These are phyloP conservation scores for Pogoniulus pusillus DNA, from an alignment of 2,797 vertebrate species.

Conservation along the genomic window DNA sequence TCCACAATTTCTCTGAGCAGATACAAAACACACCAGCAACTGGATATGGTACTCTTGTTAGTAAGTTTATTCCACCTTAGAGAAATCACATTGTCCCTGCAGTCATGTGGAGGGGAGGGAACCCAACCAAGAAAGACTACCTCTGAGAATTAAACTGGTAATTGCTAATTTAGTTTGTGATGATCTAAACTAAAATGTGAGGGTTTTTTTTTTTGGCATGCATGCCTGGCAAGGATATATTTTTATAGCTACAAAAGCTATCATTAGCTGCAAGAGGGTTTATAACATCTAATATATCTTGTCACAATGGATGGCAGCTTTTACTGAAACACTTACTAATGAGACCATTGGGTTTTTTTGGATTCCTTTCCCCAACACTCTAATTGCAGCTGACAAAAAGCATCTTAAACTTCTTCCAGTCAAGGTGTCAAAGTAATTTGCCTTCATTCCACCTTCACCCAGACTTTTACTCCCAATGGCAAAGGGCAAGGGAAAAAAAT, in stretches of 20 bases:
- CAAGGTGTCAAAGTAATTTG: conserved; percentile 28
- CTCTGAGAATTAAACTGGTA: conserved; percentile 10
- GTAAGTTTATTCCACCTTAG: neutral
- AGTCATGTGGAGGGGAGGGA: neutral
- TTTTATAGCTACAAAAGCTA: neutral
- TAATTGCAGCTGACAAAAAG: conserved; percentile 45
- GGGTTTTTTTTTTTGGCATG: neutral
- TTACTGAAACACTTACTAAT: conserved; percentile 31
- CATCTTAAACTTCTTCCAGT: conserved; percentile 13
- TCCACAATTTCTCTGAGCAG: neutral
- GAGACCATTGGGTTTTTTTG: conserved; percentile 24
- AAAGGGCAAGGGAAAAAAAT: neutral
- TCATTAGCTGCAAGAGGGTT: neutral
- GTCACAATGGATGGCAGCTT: neutral
- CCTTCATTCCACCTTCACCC: neutral
- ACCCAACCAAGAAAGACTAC: neutral
- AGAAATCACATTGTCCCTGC: neutral
- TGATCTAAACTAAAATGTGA: conserved; percentile 18
- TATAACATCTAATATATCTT: neutral
- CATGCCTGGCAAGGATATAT: neutral
- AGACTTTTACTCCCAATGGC: neutral
- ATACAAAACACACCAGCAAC: neutral
- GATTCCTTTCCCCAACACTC: conserved; percentile 18
- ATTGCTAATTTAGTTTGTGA: conserved; percentile 34
- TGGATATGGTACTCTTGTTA: neutral